Conservation (phyloP, 2,113 vertebrate genomes). For the Suncus etruscus region DNA sequence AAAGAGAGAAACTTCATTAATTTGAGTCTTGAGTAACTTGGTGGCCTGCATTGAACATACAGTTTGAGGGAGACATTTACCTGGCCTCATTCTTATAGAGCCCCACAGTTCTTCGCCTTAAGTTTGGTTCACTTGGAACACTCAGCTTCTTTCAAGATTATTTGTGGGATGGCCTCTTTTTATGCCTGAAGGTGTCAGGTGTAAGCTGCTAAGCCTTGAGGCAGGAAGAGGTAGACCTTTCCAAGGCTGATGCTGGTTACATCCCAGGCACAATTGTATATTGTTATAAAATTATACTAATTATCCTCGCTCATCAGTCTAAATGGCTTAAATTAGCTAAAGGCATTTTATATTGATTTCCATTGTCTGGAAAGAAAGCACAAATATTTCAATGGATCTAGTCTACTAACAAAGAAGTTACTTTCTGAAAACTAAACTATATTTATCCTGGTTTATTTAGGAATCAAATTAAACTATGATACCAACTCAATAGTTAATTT, state of each 20-base stretch:
- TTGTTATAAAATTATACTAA: constrained; percentile 20
- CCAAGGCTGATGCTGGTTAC: too few species aligned
- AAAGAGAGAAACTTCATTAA: neutral
- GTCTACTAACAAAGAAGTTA: neutral
- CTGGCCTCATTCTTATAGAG: too few species aligned
- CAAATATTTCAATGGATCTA: constrained; percentile 13
- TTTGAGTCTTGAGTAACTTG: neutral
- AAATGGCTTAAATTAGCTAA: constrained; percentile 16
- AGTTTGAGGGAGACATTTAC: neutral
- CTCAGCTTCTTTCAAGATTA: too few species aligned
- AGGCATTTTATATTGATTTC: constrained; percentile 49
- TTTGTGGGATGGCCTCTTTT: too few species aligned
- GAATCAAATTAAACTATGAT: constrained; percentile 53
- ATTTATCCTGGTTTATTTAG: constrained; percentile 43
- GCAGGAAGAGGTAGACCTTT: too few species aligned
- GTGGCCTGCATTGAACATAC: neutral
- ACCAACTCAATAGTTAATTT: constrained; percentile 9
- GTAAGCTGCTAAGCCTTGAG: too few species aligned
- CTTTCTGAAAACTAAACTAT: constrained; percentile 39
- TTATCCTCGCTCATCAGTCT: neutral
- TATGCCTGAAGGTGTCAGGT: too few species aligned
- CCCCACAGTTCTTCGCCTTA: too few species aligned
- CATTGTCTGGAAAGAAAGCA: constrained; percentile 38
- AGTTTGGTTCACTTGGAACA: too few species aligned
- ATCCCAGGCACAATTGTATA: neutral